Conservation (phyloP, 2,797 vertebrate genomes). For the Apodemus agrarius region DNA sequence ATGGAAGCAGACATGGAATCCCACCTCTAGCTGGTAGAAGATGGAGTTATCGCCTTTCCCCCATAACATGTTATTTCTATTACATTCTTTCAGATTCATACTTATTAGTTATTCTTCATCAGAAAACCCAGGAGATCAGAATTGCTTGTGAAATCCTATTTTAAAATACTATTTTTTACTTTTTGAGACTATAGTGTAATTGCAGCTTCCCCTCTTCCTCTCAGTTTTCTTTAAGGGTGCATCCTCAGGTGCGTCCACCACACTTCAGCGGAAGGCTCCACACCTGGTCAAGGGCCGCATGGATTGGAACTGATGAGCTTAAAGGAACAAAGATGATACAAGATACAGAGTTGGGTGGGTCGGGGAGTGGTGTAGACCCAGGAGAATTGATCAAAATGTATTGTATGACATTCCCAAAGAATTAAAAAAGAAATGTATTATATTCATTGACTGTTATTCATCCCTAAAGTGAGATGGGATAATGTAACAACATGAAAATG, state of each 20-base stretch:
- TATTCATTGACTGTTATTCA: not conserved
- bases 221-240: not conserved
- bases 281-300: no score
- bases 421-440: not conserved
- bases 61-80: not conserved
- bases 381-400: not conserved
- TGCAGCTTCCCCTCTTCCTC: no score
- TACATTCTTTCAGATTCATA: not conserved
- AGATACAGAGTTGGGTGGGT: not conserved
- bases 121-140: not conserved
- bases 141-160: not conserved
- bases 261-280: not conserved
- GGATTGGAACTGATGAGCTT: not conserved
- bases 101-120: not conserved
- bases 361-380: not conserved
- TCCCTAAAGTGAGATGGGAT: not conserved
- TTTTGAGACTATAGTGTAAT: not conserved
- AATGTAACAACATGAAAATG: not conserved
- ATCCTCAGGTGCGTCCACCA: not conserved
- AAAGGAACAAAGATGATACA: not conserved
- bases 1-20: not conserved
- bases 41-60: not conserved
- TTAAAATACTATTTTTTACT: not conserved
- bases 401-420: not conserved
- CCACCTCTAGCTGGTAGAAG: no score